These are phyloP conservation scores for Gallinago undulata DNA, from an alignment of 2,113 vertebrate species.

Conservation along the genomic window DNA sequence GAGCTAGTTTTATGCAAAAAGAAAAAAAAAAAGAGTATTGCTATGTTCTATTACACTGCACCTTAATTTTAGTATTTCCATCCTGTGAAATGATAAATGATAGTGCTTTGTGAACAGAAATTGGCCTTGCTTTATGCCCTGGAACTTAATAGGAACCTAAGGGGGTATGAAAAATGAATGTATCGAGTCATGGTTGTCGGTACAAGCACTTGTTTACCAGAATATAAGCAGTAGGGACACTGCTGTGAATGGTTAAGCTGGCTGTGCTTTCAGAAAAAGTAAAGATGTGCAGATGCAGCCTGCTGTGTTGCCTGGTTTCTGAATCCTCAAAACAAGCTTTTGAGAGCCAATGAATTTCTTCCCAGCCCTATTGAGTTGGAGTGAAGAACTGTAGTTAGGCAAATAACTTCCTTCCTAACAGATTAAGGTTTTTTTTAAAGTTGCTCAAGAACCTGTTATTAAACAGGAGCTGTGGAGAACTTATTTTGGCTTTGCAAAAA, in stretches of 20 bases:
- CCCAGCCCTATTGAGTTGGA: neutral
- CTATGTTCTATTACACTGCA: neutral
- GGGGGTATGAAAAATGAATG: neutral
- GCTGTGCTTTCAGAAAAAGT: neutral
- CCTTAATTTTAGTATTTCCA: neutral
- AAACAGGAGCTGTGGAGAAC: neutral
- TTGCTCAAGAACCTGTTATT: neutral
- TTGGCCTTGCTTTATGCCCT: neutral
- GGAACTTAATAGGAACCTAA: neutral
- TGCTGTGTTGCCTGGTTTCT: neutral
- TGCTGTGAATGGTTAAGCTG: neutral
- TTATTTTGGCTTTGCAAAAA: neutral
- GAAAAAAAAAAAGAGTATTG: accelerated
- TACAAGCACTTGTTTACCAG: neutral
- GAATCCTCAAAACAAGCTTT: neutral
- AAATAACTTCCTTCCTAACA: neutral
- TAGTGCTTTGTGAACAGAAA: neutral
- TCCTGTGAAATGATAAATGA: neutral
- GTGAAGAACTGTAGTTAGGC: neutral
- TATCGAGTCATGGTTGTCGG: neutral
- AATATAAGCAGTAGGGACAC: neutral
- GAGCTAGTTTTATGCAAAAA: neutral
- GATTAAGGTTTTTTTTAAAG: neutral
- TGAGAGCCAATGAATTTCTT: neutral
- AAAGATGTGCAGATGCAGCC: neutral